Evolutionary conservation across 2,888 invertebrate genomes (phyloP).

Genomic region (Drosophila aldrichi): DNA sequence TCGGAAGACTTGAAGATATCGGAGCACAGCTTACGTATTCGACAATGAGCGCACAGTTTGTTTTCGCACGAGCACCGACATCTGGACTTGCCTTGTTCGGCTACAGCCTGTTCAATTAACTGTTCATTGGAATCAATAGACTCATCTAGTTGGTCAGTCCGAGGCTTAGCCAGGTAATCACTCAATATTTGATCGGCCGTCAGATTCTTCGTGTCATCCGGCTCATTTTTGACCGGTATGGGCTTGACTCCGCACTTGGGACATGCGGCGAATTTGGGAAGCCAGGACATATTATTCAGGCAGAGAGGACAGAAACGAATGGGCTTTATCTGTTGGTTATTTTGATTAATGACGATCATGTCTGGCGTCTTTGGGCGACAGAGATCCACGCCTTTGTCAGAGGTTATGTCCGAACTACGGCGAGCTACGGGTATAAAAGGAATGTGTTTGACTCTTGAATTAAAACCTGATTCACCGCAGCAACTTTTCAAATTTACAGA

Average conservation of each 20-base stretch:
- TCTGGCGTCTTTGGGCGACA: not conserved
- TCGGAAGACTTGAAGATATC: conserved; percentile 50
- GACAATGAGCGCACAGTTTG: conserved; percentile 76
- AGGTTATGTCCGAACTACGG: not conserved
- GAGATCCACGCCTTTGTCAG: not conserved
- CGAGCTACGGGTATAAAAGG: not conserved
- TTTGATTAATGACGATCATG: conserved; percentile 3
- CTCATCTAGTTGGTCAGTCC: conserved; percentile 22
- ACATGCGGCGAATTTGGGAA: conserved; percentile 85
- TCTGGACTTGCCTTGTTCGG: not conserved
- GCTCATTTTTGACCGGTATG: conserved; percentile 65
- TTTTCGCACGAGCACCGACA: conserved; percentile 70
- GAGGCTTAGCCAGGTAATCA: conserved; percentile 65
- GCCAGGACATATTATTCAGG: conserved; percentile 78
- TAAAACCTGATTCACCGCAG: not conserved
- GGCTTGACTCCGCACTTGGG: conserved; percentile 82
- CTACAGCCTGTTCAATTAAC: not conserved
- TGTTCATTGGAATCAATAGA: conserved; percentile 2
- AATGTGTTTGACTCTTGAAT: not conserved
- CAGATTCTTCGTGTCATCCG: conserved; percentile 62
- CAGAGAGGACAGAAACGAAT: conserved; percentile 80
- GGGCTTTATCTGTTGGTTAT: conserved; percentile 38
- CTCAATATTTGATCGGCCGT: conserved; percentile 77
- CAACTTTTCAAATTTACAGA: not conserved
- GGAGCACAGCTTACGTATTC: conserved; percentile 72